Percentiles rank a stretch among this genome's conserved stretches.
Conservation (phyloP, 1,140 invertebrate species). For the Helicoverpa armigera region DNA sequence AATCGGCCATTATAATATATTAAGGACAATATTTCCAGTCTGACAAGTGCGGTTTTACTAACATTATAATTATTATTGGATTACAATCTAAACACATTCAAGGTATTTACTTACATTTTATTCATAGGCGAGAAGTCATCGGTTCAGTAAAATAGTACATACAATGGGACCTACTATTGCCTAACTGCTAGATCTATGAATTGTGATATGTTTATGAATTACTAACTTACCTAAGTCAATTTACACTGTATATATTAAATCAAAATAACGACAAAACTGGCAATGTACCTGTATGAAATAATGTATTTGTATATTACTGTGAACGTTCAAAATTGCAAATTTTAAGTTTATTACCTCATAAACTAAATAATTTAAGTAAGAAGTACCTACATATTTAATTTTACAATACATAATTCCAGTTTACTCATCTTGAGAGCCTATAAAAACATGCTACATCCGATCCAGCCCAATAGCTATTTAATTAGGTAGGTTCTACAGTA, state of each 20-base stretch:
- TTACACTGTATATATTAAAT: conserved; percentile 49
- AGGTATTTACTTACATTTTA: neutral
- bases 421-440: too few species aligned
- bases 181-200: conserved; percentile 65
- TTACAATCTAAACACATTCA: neutral
- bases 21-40: too few species aligned
- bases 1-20: too few species aligned
- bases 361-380: neutral
- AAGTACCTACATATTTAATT: neutral
- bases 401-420: neutral
- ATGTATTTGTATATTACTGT: conserved; percentile 22
- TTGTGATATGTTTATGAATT: conserved; percentile 54
- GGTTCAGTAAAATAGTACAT: conserved; percentile 61
- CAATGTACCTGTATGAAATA: too few species aligned
- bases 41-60: too few species aligned
- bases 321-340: neutral
- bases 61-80: neutral
- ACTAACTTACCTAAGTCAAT: conserved; percentile 52
- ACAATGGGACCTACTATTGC: conserved; percentile 81
- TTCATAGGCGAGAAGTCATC: conserved; percentile 28
- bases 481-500: neutral
- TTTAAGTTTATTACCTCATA: neutral
- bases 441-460: too few species aligned
- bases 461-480: neutral
- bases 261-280: conserved; percentile 19